Conservation (phyloP, 2,113 vertebrate genomes). For the Copsychus sechellarum region DNA sequence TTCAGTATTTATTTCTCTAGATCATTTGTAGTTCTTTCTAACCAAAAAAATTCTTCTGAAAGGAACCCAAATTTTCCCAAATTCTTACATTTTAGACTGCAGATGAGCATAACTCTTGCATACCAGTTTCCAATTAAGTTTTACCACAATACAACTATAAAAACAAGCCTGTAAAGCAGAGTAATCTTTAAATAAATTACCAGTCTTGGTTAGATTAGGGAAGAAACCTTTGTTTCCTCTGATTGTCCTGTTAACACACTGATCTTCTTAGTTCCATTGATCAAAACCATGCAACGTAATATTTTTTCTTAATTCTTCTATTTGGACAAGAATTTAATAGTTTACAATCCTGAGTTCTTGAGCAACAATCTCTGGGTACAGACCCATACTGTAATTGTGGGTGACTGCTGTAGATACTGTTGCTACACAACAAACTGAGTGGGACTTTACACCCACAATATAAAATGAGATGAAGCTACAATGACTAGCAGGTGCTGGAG, state of each 20-base stretch:
- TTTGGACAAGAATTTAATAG: neutral
- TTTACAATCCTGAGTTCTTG: neutral
- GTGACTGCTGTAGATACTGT: neutral
- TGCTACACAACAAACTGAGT: constrained; percentile 21
- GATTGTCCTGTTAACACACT: neutral
- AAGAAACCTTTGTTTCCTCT: neutral
- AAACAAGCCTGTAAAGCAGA: neutral
- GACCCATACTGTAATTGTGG: neutral
- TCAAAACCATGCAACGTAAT: neutral
- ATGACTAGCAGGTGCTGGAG: neutral
- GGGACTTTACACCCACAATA: constrained; percentile 30
- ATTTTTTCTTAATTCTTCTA: neutral
- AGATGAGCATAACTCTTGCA: neutral
- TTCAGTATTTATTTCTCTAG: neutral
- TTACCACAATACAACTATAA: neutral
- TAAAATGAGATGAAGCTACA: neutral
- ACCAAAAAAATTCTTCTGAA: neutral
- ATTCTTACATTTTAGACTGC: neutral
- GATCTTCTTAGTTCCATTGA: neutral
- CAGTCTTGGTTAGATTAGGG: neutral
- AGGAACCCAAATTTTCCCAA: neutral
- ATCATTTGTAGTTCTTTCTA: neutral
- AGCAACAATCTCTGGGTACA: neutral
- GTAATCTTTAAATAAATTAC: neutral
- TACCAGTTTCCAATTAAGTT: neutral